A percentile compares a stretch with the other conserved stretches of the same genome.
Evolutionary conservation across 2,113 vertebrate genomes (phyloP).

Genomic region (Leucosticte australis): DNA sequence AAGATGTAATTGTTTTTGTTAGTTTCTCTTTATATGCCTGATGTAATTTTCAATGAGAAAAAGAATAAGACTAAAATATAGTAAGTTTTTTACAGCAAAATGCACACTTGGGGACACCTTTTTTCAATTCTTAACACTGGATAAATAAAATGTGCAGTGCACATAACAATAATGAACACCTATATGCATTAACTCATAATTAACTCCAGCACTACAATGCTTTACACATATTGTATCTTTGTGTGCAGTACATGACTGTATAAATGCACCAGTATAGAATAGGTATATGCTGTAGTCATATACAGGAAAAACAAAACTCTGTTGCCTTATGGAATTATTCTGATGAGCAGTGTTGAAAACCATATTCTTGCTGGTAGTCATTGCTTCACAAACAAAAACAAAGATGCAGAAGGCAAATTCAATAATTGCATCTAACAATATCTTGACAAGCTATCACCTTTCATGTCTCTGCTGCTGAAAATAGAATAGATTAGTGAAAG

Average conservation of each 20-base stretch:
- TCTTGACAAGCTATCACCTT: neutral
- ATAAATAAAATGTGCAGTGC: neutral
- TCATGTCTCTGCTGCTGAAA: neutral
- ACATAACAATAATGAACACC: neutral
- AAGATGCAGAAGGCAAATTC: neutral
- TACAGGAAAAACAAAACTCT: neutral
- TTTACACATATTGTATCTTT: neutral
- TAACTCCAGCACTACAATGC: neutral
- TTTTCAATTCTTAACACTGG: neutral
- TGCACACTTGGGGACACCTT: neutral
- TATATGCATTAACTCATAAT: neutral
- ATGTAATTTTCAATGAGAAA: constrained; percentile 32
- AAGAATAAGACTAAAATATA: neutral
- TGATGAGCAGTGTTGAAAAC: neutral
- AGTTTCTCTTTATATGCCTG: neutral
- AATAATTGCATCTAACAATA: neutral
- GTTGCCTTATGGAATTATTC: neutral
- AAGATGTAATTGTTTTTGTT: constrained; percentile 47
- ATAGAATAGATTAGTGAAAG: neutral
- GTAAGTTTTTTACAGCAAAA: neutral
- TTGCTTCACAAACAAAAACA: neutral
- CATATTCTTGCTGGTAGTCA: neutral
- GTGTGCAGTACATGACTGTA: neutral
- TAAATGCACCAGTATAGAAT: neutral
- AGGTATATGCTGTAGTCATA: neutral